Evolutionary conservation across 2,888 invertebrate genomes (phyloP).

Genomic region (Rhagonycha fulva): DNA sequence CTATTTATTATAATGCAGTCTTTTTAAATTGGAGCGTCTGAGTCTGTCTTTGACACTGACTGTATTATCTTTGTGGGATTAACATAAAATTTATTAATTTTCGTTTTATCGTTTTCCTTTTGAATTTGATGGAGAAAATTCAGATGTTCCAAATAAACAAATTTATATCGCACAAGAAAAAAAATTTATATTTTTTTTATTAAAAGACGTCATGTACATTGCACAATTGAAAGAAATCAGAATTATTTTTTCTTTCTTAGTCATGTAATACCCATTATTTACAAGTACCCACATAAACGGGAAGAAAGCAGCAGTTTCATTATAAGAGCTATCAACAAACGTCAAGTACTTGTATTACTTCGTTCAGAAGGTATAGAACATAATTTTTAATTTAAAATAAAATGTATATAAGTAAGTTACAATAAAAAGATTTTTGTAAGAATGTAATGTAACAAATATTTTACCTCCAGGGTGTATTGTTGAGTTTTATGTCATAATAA

Average conservation of each 20-base stretch:
- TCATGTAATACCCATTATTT: not conserved
- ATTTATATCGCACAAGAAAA: not conserved
- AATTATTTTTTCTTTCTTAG: not conserved
- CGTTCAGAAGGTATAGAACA: not conserved
- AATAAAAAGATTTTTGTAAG: not conserved
- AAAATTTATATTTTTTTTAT: not conserved
- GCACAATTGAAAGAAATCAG: not conserved
- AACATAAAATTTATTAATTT: not conserved
- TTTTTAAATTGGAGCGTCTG: not conserved
- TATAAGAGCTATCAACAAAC: not conserved
- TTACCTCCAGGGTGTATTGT: not conserved
- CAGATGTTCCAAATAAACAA: not conserved
- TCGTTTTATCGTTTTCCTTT: not conserved
- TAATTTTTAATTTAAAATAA: not conserved
- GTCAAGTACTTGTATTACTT: not conserved
- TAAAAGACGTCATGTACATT: not conserved
- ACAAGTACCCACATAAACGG: not conserved
- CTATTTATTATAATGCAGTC: not conserved
- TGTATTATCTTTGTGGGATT: not conserved
- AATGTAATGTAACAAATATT: not conserved
- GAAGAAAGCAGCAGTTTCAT: not conserved
- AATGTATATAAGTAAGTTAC: not conserved
- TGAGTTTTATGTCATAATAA: not conserved
- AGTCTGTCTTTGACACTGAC: not conserved
- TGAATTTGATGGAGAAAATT: not conserved